Conservation (phyloP, 1,140 invertebrate species). For the Glomeris maerens region DNA sequence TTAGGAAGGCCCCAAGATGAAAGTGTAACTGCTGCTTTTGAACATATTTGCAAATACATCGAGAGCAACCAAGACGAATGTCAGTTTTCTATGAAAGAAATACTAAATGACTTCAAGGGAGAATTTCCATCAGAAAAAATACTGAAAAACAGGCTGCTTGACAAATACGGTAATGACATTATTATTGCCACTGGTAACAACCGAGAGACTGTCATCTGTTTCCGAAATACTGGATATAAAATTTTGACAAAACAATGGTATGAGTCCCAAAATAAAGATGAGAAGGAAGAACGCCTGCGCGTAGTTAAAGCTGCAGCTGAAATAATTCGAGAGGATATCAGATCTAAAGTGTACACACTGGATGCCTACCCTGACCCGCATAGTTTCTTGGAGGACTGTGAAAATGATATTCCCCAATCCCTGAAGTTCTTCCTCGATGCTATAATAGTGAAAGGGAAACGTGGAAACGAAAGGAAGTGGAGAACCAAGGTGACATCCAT, state of each 20-base stretch:
- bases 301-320: not conserved
- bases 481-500: constrained; percentile 13
- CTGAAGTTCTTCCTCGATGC: constrained; percentile 14
- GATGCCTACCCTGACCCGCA: not conserved
- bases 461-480: constrained; percentile 4
- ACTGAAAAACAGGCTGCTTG: not conserved
- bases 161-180: not conserved
- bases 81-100: not conserved
- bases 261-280: not conserved
- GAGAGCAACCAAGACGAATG: not conserved
- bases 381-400: constrained; percentile 11
- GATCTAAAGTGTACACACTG: not conserved
- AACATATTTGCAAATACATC: not conserved
- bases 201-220: not conserved
- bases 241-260: not conserved
- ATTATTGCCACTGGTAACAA: not conserved
- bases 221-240: not conserved
- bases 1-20: not conserved
- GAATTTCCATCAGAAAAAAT: no score
- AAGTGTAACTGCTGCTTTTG: not conserved
- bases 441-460: constrained; percentile 10
- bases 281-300: not conserved
- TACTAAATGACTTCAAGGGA: no score
- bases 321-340: not conserved
- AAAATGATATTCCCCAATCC: constrained; percentile 7